These are phyloP conservation scores for Synergus japonicus DNA, from an alignment of 2,888 invertebrate genomes.

Conservation along the genomic window DNA sequence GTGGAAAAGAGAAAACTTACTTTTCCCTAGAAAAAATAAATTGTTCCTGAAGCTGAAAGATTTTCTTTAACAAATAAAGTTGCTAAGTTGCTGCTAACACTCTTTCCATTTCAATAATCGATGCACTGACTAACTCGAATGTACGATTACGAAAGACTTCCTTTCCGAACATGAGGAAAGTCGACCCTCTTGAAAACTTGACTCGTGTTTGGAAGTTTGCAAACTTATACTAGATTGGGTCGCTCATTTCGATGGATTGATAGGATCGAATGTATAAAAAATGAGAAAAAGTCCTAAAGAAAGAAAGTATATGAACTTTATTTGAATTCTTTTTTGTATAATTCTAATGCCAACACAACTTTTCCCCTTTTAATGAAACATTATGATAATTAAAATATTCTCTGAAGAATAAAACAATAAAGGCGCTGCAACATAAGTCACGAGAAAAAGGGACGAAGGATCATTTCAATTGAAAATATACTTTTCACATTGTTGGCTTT, in stretches of 20 bases:
- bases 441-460: neutral
- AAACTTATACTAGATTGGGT: neutral
- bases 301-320: no score
- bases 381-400: neutral
- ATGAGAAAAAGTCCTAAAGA: no score
- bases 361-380: no score
- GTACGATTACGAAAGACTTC: neutral
- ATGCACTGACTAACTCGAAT: neutral
- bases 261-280: neutral
- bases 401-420: neutral
- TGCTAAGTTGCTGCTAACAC: neutral
- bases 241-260: neutral
- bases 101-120: constrained; percentile 6
- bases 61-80: neutral
- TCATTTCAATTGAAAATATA: neutral
- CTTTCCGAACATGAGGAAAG: neutral
- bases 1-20: neutral
- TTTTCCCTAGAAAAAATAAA: neutral
- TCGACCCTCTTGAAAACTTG: constrained; percentile 11
- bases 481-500: neutral
- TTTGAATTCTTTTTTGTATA: no score
- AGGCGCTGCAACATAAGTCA: neutral
- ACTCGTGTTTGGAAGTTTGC: neutral
- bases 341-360: no score
- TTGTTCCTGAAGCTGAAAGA: neutral